Evolutionary conservation across 64 coral and sea anemone species (phyloP), one percentile per base, ranked within the genome.

Genomic region (Orbicella faveolata): DNA sequence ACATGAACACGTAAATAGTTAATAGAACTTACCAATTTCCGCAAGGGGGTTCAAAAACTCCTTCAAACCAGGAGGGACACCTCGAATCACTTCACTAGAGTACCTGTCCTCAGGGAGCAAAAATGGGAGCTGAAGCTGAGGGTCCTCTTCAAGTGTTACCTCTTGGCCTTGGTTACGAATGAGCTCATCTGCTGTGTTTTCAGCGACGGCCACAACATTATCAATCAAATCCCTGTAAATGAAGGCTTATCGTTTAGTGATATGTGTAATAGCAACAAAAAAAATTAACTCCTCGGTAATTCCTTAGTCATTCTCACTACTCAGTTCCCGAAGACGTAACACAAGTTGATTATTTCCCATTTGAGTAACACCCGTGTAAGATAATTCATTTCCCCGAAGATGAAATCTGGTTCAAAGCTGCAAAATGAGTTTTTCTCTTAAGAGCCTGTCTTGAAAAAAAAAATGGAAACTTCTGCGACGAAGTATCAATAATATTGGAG

Each of bases 171-270:
- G 89, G 77, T 87, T 94, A 79, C 91, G 94, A 65, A 92, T 89
- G 44, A 93, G 84, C 79, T 93, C 91, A 86, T 99, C 97, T 77
- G 97, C 94, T 78, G 94, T 99, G 83, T 95, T 94, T 83, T 99
- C 97, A 36, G 97, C 97, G 19, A 92, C 73, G 51, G 79, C 91
- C 59, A 93, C 97, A 9, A 95, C 81, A 67, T 73, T 69, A 53
- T 99, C 94, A 10, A 99, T 96, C 77, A 96, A 77, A 26, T 92
- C 82, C 90, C 90, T 92, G 67, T 6, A 64, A 55, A 83, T 15
- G 15, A 59, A 59, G 10, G 15, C 15, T 10, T 59, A 1, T 16
- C 15, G 10, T 26, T 26, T 10, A 70, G 23, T 67, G 23, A 70
- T 4, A 33, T 4, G 67, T 26, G 21, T 2, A 48, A n/a, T 75